These are phyloP conservation scores for Morelia viridis DNA, from an alignment of 2,797 vertebrate genomes.

Conservation along the genomic window DNA sequence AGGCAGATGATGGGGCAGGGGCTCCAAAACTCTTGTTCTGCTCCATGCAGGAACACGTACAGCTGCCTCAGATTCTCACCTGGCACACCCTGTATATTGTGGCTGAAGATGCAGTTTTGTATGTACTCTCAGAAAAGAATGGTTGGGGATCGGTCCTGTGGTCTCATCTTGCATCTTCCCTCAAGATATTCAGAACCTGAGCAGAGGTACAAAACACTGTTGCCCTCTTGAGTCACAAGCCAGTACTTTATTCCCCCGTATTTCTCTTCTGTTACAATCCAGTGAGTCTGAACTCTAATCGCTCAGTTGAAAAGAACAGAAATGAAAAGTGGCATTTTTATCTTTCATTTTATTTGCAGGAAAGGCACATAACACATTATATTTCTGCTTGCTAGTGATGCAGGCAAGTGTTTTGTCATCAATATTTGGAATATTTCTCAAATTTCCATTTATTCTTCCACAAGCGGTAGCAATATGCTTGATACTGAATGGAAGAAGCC, in stretches of 20 bases:
- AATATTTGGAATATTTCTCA: background rate
- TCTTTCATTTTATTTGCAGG: background rate
- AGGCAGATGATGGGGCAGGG: background rate
- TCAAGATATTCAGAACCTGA: too few relatives aligned
- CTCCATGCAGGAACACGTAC: too few relatives aligned
- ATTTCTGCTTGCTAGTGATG: background rate
- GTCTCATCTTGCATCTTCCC: too few relatives aligned
- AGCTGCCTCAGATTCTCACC: too few relatives aligned
- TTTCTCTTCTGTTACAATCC: background rate
- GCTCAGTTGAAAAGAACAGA: too few relatives aligned
- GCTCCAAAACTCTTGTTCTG: background rate
- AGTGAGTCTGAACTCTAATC: background rate
- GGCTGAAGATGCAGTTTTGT: too few relatives aligned
- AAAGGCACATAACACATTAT: background rate
- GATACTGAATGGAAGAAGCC: background rate
- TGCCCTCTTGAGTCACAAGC: too few relatives aligned
- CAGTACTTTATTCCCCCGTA: too few relatives aligned
- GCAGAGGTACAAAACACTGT: too few relatives aligned
- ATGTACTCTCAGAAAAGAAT: too few relatives aligned
- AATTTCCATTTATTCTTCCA: background rate
- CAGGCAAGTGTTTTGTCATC: background rate
- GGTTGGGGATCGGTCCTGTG: too few relatives aligned
- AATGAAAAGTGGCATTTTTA: background rate
- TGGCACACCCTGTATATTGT: too few relatives aligned
- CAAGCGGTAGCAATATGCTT: background rate